Base-by-base conservation (phyloP, 2,888 invertebrate genomes). In the Branchipolynoe longqiensis region DNA sequence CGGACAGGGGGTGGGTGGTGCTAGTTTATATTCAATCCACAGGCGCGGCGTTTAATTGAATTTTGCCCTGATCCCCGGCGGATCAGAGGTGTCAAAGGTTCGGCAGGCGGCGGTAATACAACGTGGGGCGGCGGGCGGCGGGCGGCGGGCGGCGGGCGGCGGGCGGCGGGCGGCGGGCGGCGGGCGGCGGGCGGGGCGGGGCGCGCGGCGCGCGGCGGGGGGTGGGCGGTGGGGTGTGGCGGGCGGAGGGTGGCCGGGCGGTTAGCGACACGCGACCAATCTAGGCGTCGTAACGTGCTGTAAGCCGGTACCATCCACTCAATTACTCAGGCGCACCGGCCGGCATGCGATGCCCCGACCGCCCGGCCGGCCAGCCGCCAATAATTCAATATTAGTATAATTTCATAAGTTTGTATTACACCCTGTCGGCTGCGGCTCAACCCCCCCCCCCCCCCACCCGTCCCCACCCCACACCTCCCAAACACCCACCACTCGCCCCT, bases 321-420 rank as follows among this genome's bases (percentile, higher is more conserved):
- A 69, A 69, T 69, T 69, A 69, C 69, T 25, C 69, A 25, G 36
- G 6, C 69, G n/a, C 69, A 3, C 62, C 28, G 12, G 59, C 59
- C 64, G 8, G 31, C 64, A 8, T 31, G 28, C 69, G 69, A 33
- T 25, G 38, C 69, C 69, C 69, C 33, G 36, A 14, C 28, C 62
- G 31, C 62, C 62, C 74, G 12, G 41, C 38, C 3, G n/a, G n/a
- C n/a, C n/a, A 25, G 6, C 25, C 41, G 28, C 38, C 59, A 59
- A 58, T 59, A 59, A 62, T 41, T 83, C 83, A 83, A 83, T 83
- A 83, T 83, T 83, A 40, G 59, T 83, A 83, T 83, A 83, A 83
- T 83, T 83, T 83, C 83, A 83, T 83, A 83, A 83, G 62, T 59
- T 83, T 58, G 40, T 59, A 62, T 48, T 78, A 78, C 69, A 69